Evolutionary conservation across 2,888 invertebrate species (phyloP), one percentile per base, ranked within the genome.

Genomic region (Dione juno): DNA sequence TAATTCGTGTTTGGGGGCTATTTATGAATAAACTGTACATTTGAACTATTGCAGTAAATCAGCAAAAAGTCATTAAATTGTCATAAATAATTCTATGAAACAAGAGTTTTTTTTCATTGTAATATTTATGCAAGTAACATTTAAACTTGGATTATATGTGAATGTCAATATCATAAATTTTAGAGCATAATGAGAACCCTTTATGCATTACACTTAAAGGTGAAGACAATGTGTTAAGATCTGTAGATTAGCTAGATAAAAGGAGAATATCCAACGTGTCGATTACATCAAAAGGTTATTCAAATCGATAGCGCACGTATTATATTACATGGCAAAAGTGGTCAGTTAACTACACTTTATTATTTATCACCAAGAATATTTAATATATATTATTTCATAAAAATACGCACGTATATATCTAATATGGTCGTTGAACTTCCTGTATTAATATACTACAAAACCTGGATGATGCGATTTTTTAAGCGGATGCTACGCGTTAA

Each of bases 401-500:
- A 28, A 28, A 28, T 28, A 28, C 28, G 5, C 28, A 53, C n/a
- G 28, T 53, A 35, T 8, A 16, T n/a, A 54, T 54, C 37, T 54
- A 11, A 61, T 43, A 19, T 3, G 66, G 61, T 35, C 61, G 9
- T 67, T 50, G 61, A 66, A 70, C 70, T 61, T 66, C 61, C 66
- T 40, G 43, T 61, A 45, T 28, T 59, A 59, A 41, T 45, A 19
- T 37, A 53, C 5, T 40, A 45, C 8, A 53, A 11, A 59, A 59
- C 61, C 54, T 54, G 59, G 54, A 37, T 43, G 45, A 16, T 58
- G 28, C 40, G 40, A 52, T 35, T 70, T 70, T 61, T 71, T 58
- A 67, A 68, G 58, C 70, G 71, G 71, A 68, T 65, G 59, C 65
- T 45, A 40, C 68, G 52, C 68, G 65, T 71, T 59, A 67, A 71